Conservation (phyloP, 1,140 invertebrate genomes). For the Apis laboriosa region DNA sequence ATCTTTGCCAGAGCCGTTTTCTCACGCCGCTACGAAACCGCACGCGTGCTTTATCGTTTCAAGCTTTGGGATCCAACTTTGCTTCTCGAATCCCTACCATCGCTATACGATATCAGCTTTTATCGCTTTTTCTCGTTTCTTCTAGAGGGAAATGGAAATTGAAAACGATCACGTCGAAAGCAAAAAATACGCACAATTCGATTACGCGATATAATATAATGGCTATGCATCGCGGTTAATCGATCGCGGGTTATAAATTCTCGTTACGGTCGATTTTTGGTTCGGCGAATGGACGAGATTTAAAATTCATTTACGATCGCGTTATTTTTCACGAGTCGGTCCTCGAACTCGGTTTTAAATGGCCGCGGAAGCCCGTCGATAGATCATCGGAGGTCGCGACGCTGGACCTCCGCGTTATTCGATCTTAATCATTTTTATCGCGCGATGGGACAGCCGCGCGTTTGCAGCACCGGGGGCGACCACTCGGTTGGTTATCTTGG, state of each 20-base stretch:
- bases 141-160: no score
- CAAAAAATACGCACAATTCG: no score
- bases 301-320: conserved; percentile 23
- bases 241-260: not conserved
- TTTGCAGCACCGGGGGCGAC: not conserved
- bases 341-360: conserved; percentile 5
- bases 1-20: conserved; percentile 49
- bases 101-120: no score
- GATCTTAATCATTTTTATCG: conserved; percentile 56
- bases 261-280: no score
- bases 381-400: conserved; percentile 47
- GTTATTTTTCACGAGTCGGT: conserved; percentile 30
- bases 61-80: not conserved
- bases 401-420: conserved; percentile 39
- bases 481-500: conserved; percentile 44
- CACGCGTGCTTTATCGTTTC: conserved; percentile 53
- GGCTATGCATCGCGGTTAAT: not conserved
- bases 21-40: conserved; percentile 49
- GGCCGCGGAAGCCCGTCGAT: conserved; percentile 40
- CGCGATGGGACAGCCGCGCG: conserved; percentile 41
- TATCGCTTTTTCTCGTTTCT: not conserved
- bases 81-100: not conserved
- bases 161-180: no score
- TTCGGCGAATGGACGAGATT: not conserved
- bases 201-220: conserved; percentile 1